Evolutionary conservation across 2,888 invertebrate species (phyloP).

Genomic region (Megastigmus dorsalis): DNA sequence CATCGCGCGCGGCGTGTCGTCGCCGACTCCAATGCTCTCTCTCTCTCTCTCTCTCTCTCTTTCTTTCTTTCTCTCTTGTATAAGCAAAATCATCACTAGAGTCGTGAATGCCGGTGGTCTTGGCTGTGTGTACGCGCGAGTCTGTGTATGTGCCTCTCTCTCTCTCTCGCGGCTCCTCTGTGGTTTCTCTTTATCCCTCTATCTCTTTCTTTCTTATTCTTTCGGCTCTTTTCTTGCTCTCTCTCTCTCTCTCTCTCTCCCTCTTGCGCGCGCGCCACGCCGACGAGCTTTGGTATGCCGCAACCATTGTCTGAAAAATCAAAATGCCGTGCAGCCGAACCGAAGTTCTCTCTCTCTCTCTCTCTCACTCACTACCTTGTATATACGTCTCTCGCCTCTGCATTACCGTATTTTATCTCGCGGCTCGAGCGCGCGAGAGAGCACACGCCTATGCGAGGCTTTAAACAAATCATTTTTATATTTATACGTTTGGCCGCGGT

Average conservation of each 20-base stretch:
- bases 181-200: conserved; percentile 41
- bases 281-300: conserved; percentile 49
- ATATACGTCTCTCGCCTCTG: conserved; percentile 36
- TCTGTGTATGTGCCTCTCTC: neutral
- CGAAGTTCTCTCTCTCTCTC: conserved; percentile 2
- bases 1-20: neutral
- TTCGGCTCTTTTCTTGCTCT: neutral
- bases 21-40: no score
- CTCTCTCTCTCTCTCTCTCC: neutral
- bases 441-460: conserved; percentile 37
- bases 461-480: conserved; percentile 47
- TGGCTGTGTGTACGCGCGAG: neutral
- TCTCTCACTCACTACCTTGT: no score
- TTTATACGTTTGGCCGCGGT: neutral
- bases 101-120: conserved; percentile 35
- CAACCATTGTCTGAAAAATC: conserved; percentile 52
- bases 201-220: conserved; percentile 16
- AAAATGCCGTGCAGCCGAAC: conserved; percentile 40
- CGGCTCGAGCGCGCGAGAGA: no score
- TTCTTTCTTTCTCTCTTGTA: conserved; percentile 29
- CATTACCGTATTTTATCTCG: conserved; percentile 47
- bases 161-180: conserved; percentile 32
- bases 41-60: no score
- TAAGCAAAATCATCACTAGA: conserved; percentile 42
- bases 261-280: no score